Evolutionary conservation across 2,888 invertebrate genomes (phyloP).

Genomic region (Arrhopalites spinosus): DNA sequence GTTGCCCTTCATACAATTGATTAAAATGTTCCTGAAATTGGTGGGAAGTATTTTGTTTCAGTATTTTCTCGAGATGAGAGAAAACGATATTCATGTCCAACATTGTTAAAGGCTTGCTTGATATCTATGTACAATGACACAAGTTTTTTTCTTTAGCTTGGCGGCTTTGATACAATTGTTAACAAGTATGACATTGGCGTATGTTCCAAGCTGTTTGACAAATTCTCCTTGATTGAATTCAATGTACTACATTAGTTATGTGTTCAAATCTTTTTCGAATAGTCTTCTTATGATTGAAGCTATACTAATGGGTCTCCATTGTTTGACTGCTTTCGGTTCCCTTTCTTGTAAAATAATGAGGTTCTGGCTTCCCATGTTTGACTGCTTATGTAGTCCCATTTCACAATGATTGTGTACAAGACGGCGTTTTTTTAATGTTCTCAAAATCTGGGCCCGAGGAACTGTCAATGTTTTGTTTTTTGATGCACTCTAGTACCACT

Average conservation of each 20-base stretch:
- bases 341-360: constrained; percentile 3
- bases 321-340: not conserved
- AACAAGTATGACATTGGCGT: not conserved
- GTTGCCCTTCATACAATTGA: not conserved
- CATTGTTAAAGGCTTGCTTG: not conserved
- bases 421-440: no score
- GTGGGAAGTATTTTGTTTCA: not conserved
- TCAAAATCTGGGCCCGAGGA: no score
- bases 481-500: no score
- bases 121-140: not conserved
- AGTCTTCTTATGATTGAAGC: not conserved
- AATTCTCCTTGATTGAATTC: not conserved
- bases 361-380: not conserved
- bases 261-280: not conserved
- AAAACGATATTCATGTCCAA: not conserved
- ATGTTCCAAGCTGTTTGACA: not conserved
- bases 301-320: not conserved
- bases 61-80: not conserved
- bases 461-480: no score
- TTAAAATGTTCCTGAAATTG: not conserved
- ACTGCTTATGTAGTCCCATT: no score
- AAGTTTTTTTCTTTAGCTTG: not conserved
- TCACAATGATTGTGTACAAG: no score
- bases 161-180: not conserved
- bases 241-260: not conserved